These are phyloP conservation scores for Xenus cinereus DNA, from an alignment of 2,113 vertebrate genomes.

Conservation along the genomic window DNA sequence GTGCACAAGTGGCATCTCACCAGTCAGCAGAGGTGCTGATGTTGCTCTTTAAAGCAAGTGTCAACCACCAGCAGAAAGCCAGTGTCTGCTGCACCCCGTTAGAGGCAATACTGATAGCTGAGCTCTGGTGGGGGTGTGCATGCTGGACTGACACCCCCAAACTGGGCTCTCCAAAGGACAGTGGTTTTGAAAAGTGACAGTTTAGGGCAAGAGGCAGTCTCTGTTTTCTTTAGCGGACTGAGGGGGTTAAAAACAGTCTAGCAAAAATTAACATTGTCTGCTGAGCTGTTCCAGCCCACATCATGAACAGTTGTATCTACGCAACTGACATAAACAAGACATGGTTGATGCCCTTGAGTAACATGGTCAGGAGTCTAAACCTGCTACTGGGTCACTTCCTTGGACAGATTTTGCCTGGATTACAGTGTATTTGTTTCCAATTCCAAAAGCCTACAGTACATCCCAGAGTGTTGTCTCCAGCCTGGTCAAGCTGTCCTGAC, in stretches of 20 bases:
- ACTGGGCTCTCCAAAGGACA: not conserved
- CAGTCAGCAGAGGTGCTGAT: not conserved
- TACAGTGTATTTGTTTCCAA: not conserved
- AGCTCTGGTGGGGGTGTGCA: not conserved
- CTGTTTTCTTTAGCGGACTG: not conserved
- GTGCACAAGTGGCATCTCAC: not conserved
- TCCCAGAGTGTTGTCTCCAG: not conserved
- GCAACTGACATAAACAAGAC: not conserved
- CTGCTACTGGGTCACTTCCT: not conserved
- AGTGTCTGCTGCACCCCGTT: not conserved
- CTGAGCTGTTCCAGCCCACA: not conserved
- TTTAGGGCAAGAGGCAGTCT: not conserved
- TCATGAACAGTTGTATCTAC: not conserved
- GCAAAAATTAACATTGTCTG: accelerated
- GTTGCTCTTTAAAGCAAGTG: not conserved
- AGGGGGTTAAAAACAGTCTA: not conserved
- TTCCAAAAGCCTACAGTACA: not conserved
- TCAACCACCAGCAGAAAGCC: not conserved
- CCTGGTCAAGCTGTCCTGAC: not conserved
- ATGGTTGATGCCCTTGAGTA: accelerated
- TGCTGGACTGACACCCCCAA: not conserved
- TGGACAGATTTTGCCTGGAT: not conserved
- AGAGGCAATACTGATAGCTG: not conserved
- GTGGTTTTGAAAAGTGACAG: not conserved
- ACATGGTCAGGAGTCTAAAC: accelerated